Evolutionary conservation across 2,113 vertebrate genomes (phyloP).

Genomic region (Cephalopterus ornatus): DNA sequence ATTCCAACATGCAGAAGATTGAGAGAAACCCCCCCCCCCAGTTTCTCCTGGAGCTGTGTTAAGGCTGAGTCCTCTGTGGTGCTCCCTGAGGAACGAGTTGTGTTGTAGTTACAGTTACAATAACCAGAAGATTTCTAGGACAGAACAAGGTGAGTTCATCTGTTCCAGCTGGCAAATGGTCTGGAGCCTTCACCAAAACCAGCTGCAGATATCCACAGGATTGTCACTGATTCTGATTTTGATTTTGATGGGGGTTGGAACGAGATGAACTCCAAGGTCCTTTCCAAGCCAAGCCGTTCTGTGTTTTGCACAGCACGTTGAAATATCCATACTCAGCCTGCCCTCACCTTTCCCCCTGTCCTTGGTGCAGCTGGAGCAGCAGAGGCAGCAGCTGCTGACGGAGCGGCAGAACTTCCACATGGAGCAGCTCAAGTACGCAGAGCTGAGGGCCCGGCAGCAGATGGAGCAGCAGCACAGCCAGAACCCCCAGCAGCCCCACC

Average conservation of each 20-base stretch:
- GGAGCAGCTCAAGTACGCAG: constrained; percentile 98
- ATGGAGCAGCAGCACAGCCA: constrained; percentile 93
- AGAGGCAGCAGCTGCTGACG: constrained; percentile 94
- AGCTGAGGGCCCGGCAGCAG: constrained; percentile 93
- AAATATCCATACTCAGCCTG: accelerated
- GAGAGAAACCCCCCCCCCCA: background rate
- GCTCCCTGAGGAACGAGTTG: background rate
- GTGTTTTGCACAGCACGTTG: accelerated
- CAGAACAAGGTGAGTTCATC: background rate
- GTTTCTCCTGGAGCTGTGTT: background rate
- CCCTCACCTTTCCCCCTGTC: background rate
- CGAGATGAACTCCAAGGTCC: background rate
- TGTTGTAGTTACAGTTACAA: background rate
- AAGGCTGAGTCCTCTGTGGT: background rate
- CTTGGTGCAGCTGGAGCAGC: constrained; percentile 86
- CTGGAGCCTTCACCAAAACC: background rate
- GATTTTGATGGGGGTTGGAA: background rate
- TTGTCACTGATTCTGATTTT: accelerated
- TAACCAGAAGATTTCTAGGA: background rate
- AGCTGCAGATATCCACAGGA: background rate
- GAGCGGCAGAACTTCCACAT: constrained; percentile 98
- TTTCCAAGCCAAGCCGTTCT: accelerated
- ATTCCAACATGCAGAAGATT: accelerated
- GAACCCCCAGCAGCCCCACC: constrained; percentile 69
- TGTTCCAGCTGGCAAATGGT: background rate